Base-by-base conservation (phyloP, 1,140 invertebrate species). In the Lordiphosa collinella region DNA sequence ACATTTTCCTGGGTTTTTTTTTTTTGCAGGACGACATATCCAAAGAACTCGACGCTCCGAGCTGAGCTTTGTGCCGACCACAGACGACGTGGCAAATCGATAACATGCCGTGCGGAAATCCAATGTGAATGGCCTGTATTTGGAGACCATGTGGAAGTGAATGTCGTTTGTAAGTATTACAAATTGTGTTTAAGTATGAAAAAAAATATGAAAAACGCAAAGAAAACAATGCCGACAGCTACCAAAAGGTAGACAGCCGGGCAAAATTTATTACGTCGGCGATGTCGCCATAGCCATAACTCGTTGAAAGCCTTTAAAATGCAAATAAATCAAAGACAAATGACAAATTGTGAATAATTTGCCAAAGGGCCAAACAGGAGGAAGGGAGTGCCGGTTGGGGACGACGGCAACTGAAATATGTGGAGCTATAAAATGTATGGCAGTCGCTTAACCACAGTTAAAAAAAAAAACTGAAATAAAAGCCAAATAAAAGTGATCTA, bases 101-200 rank as follows among this genome's bases (percentile, higher is more conserved):
- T 96, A 89, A 95, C 94, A 48, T 97, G 96, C 89, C 91, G 95
- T 61, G 94, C 95, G 11, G 95, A 89, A 97, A 97, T 90, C 95
- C 95, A 94, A 95, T 89, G 93, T 96, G 46, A 95, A 94, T 34
- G 93, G 94, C 35, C 92, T 95, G 51, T 94, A 92, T 78, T 89
- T 96, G 54, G 95, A 97, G 88, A 94, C 95, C 56, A 93, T 94
- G 44, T 96, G 95, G 94, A 94, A 93, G 82, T 97, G 70, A 93
- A 94, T 89, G 95, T 96, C 71, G 95, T 96, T 54, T 96, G 96
- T 96, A 90, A 96, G 95, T 95, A 91, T 74, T 80, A 80, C 76
- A 80, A 80, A 80, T 80, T 80, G 76, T 72, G 71, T 56, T 80
- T 80, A 80, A 84, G 72, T 76, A 69, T 63, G 71, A 79, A 63